These are phyloP conservation scores for Hermaeophaga mercurialis DNA, from an alignment of 2,888 invertebrate species.

Conservation along the genomic window DNA sequence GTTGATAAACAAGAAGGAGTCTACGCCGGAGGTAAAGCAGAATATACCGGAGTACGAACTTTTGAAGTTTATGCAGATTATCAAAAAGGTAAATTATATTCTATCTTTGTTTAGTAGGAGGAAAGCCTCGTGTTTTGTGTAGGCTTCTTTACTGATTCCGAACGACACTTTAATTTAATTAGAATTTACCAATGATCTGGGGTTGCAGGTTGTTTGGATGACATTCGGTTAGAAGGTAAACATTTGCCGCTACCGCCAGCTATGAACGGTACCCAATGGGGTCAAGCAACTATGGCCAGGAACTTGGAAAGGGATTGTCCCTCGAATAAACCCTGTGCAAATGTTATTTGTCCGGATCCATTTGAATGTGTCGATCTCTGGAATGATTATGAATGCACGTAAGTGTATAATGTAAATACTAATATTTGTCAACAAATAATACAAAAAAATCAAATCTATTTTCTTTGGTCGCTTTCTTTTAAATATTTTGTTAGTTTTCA, in stretches of 20 bases:
- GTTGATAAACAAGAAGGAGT: constrained; percentile 95
- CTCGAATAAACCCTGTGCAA: constrained; percentile 93
- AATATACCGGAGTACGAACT: constrained; percentile 90
- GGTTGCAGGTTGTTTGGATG: constrained; percentile 76
- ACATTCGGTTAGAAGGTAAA: constrained; percentile 89
- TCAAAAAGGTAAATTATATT: constrained; percentile 75
- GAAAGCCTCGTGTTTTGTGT: too few relatives aligned
- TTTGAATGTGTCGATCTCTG: constrained; percentile 96
- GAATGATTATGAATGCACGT: constrained; percentile 99
- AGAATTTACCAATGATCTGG: too few relatives aligned
- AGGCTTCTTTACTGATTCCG: too few relatives aligned
- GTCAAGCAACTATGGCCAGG: constrained; percentile 91
- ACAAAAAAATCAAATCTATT: too few relatives aligned
- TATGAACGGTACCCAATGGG: constrained; percentile 95
- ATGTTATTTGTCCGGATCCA: constrained; percentile 90
- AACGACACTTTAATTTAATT: too few relatives aligned
- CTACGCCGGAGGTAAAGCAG: constrained; percentile 94
- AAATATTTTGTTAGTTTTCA: too few relatives aligned
- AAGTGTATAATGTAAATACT: constrained; percentile 66
- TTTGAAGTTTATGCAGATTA: constrained; percentile 95
- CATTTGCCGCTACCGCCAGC: constrained; percentile 93
- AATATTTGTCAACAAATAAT: too few relatives aligned
- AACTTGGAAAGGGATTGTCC: constrained; percentile 92
- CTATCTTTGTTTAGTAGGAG: neutral
- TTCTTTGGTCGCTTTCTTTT: too few relatives aligned